Evolutionary conservation across 53 echinoderm and acorn worm genomes (phyloP), one percentile per base, ranked within the genome.

Genomic region (Henricia sp.): DNA sequence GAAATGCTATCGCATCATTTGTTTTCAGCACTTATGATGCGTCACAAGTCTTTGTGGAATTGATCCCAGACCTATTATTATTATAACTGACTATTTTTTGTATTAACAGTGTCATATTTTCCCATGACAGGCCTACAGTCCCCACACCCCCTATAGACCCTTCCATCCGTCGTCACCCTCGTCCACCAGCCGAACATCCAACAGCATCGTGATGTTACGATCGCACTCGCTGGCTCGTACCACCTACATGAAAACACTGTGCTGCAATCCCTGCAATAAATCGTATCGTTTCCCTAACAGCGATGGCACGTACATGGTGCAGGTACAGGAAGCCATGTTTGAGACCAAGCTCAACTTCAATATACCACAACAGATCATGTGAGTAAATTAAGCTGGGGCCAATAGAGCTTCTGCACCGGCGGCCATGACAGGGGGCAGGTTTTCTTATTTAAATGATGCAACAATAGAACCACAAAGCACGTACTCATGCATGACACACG

Each of bases 251-350:
- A 82, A 76, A 68, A 86, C 82, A 25, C 86, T 95, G 53, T 91
- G 85, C 80, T 93, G 95, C 55, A 91, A 93, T 59, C 91, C 87
- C 3, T 88, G 91, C 69, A 90, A 55, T 28, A 96, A 96, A 83
- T 87, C 94, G 1, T 96, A 96, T 69, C 84, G 94, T 28, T 87
- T 84, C n/a, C 90, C 92, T 40, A 90, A 91, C 67, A 82, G 82
- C 9, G 91, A 89, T 37, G 92, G 91, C 16, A 89, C 74, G 25
- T 41, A 57, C 76, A 85, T 75, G 25, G 74, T 96, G 2, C 91
- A 89, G 48, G 96, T 96, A 48, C 94, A 96, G 67, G 96, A 96
- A 80, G 80, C 87, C 57, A 96, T 96, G 96, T 86, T 82, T 21
- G 96, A 96, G 84, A 91, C 89, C 71, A 89, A 80, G 71, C 85